Conservation (phyloP, 2,113 vertebrate species). For the Leiothrix lutea region DNA sequence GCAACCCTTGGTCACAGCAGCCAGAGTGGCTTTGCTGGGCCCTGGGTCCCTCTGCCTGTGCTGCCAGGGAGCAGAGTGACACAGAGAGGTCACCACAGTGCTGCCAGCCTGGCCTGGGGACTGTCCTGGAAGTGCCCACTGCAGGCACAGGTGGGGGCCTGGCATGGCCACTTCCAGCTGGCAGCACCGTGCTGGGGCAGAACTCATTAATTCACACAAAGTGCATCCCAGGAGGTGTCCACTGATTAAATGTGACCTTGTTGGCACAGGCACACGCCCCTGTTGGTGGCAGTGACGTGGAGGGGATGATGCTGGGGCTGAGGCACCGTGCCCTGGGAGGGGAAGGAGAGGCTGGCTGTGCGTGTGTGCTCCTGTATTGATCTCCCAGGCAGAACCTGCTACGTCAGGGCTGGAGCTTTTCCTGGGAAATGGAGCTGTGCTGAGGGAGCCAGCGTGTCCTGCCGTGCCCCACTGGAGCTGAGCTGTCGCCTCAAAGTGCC, state of each 20-base stretch:
- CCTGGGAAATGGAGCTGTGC: not conserved
- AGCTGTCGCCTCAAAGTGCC: not conserved
- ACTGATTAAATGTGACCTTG: slow-evolving; percentile 30
- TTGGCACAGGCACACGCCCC: not conserved
- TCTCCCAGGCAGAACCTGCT: not conserved
- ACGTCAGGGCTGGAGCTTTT: not conserved
- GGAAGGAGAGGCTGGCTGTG: not conserved
- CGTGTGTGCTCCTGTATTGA: not conserved
- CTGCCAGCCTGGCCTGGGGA: not conserved
- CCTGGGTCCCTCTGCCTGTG: not conserved
- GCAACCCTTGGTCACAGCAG: not conserved
- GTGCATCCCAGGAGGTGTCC: not conserved
- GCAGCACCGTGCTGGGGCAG: not conserved
- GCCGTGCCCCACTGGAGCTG: fast-evolving
- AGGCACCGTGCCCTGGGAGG: not conserved
- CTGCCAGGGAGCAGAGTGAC: not conserved
- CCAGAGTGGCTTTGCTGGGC: not conserved
- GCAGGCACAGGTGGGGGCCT: not conserved
- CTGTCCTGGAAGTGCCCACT: not conserved
- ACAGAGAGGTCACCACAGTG: not conserved
- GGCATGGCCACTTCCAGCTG: not conserved
- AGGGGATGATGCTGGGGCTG: not conserved
- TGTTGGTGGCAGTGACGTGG: not conserved
- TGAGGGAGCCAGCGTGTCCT: not conserved
- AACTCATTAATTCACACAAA: not conserved